These are phyloP conservation scores for Scartelaos histophorus DNA, from an alignment of 2,113 vertebrate genomes.

Conservation along the genomic window DNA sequence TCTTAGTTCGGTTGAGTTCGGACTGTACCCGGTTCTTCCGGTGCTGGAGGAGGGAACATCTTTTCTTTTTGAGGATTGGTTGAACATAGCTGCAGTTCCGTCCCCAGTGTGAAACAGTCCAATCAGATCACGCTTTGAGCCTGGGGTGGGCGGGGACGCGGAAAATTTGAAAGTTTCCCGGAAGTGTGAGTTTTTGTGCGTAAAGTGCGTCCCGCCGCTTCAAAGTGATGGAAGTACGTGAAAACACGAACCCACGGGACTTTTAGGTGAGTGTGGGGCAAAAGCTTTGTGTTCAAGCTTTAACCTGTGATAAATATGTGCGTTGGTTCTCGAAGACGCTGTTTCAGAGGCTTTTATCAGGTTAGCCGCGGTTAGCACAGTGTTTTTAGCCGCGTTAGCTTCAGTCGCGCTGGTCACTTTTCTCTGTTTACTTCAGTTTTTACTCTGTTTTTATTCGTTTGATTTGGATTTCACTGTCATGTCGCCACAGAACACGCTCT, in stretches of 20 bases:
- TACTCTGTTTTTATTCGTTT: neutral
- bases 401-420: slow-evolving; percentile 2
- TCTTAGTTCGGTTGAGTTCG: too few species aligned
- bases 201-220: slow-evolving; percentile 7
- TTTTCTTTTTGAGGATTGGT: slow-evolving; percentile 46
- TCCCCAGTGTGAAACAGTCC: slow-evolving; percentile 19
- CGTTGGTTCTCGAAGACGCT: neutral
- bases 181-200: slow-evolving; percentile 46
- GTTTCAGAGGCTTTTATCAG: neutral
- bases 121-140: slow-evolving; percentile 35
- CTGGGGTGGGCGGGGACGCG: slow-evolving; percentile 56
- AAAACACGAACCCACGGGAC: slow-evolving; percentile 21
- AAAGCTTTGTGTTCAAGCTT: neutral
- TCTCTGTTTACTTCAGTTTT: neutral
- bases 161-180: slow-evolving; percentile 78
- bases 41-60: neutral
- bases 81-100: neutral
- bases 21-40: neutral
- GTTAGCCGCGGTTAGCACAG: too few species aligned
- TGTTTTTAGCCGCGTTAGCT: slow-evolving; percentile 15
- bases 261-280: slow-evolving; percentile 43
- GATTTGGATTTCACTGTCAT: neutral
- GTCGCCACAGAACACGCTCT: neutral
- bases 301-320: neutral
- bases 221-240: neutral